Percentiles rank a stretch among this genome's conserved stretches.
Evolutionary conservation across 2,888 invertebrate species (phyloP).

Genomic region (Patella ulyssiponensis): DNA sequence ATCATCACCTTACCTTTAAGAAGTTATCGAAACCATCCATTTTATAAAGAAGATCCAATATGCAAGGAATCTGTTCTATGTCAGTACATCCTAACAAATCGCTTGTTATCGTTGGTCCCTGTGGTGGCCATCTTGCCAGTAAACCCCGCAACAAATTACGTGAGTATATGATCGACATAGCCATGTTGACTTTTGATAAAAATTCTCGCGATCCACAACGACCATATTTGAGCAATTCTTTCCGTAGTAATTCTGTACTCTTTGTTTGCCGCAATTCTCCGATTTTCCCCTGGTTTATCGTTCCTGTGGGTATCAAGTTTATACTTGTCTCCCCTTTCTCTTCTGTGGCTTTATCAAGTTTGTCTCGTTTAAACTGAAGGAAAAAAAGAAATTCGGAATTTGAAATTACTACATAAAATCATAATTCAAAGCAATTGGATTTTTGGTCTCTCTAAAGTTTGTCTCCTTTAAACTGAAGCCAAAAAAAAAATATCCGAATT

Average conservation of each 20-base stretch:
- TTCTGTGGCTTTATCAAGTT: conserved; percentile 51
- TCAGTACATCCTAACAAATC: conserved; percentile 66
- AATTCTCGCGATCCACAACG: conserved; percentile 59
- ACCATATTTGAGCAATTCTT: conserved; percentile 65
- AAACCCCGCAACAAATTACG: conserved; percentile 66
- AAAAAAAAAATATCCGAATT: too few species aligned
- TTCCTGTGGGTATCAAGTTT: conserved; percentile 60
- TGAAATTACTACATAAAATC: too few species aligned
- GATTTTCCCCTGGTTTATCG: conserved; percentile 60
- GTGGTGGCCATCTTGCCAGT: conserved; percentile 67
- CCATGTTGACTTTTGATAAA: conserved; percentile 62
- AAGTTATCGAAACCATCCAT: conserved; percentile 63
- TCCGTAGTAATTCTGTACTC: conserved; percentile 64
- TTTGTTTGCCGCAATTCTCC: conserved; percentile 59
- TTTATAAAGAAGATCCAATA: conserved; percentile 67
- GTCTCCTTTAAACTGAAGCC: too few species aligned
- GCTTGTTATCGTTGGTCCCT: conserved; percentile 62
- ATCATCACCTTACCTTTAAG: conserved; percentile 50
- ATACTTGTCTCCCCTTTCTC: conserved; percentile 61
- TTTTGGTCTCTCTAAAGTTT: too few species aligned
- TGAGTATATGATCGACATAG: conserved; percentile 67
- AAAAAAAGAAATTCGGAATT: background rate
- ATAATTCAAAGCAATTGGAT: too few species aligned
- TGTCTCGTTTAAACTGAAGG: background rate
- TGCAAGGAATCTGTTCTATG: conserved; percentile 66